Conservation (phyloP, 2,797 vertebrate genomes). For the Esox masquinongy region DNA sequence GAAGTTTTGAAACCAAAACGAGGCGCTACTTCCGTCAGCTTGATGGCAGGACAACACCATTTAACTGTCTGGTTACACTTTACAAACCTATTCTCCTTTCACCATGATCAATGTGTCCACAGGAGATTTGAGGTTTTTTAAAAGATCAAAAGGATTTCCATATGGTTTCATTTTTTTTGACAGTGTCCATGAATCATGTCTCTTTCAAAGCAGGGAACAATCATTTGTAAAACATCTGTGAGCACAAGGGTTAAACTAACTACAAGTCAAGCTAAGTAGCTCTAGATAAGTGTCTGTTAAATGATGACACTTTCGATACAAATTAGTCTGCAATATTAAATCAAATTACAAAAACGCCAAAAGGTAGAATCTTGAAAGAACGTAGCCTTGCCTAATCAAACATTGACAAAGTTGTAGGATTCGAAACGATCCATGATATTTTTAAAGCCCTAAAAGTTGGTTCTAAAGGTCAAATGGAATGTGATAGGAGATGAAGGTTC, state of each 20-base stretch:
- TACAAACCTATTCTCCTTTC: neutral
- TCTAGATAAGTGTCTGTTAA: too few species aligned
- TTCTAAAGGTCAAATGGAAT: neutral
- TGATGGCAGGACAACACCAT: neutral
- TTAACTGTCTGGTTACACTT: neutral
- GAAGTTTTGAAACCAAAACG: neutral
- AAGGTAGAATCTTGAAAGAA: neutral
- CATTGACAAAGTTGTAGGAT: neutral
- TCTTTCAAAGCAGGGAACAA: conserved; percentile 8
- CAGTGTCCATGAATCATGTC: neutral
- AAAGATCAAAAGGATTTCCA: neutral
- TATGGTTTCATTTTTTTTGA: neutral
- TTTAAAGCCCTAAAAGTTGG: neutral
- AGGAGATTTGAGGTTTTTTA: neutral
- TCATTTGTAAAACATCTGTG: neutral
- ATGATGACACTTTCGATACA: too few species aligned
- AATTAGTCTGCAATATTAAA: neutral
- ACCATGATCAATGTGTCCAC: neutral
- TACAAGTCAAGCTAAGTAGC: neutral
- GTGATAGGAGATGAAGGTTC: neutral
- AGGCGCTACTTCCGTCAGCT: neutral
- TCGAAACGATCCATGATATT: neutral
- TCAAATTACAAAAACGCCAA: neutral
- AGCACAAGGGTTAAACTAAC: neutral
- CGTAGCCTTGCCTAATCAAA: neutral